phyloP scores from a whole-genome alignment of 2,113 vertebrate genomes.

The Procavia capensis region DNA sequence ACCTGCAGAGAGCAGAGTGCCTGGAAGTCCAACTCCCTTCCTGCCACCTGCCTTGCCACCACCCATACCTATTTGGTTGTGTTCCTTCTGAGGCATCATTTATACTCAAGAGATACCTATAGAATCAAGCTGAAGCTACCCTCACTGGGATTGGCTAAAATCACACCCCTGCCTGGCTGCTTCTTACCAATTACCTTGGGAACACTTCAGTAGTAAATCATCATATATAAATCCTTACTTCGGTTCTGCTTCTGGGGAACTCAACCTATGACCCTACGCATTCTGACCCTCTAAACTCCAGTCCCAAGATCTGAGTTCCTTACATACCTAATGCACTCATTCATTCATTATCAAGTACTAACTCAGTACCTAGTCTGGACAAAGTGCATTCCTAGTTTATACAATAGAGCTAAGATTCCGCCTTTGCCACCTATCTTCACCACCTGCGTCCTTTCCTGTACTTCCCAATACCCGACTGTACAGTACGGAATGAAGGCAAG shows the following conservation, averaged over 20 bases:
- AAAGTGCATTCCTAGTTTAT: background rate
- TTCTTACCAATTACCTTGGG: background rate
- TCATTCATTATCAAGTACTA: background rate
- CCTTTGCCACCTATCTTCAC: background rate
- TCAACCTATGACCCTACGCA: background rate
- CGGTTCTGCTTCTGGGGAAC: background rate
- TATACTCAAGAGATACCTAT: background rate
- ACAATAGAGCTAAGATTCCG: background rate
- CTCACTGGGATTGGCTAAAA: background rate
- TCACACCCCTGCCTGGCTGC: background rate
- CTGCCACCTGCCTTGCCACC: background rate
- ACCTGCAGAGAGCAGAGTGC: background rate
- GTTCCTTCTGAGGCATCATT: background rate
- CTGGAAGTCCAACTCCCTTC: background rate
- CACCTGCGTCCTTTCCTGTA: background rate
- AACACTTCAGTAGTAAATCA: background rate
- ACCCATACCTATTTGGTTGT: background rate
- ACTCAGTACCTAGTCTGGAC: background rate
- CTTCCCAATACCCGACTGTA: background rate
- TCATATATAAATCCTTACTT: background rate
- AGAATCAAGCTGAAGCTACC: background rate
- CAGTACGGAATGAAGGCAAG: background rate
- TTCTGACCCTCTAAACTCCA: background rate
- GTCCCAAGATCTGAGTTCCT: background rate
- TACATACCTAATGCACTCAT: background rate